Evolutionary conservation across 2,113 vertebrate species (phyloP).

Genomic region (Prionailurus viverrinus): DNA sequence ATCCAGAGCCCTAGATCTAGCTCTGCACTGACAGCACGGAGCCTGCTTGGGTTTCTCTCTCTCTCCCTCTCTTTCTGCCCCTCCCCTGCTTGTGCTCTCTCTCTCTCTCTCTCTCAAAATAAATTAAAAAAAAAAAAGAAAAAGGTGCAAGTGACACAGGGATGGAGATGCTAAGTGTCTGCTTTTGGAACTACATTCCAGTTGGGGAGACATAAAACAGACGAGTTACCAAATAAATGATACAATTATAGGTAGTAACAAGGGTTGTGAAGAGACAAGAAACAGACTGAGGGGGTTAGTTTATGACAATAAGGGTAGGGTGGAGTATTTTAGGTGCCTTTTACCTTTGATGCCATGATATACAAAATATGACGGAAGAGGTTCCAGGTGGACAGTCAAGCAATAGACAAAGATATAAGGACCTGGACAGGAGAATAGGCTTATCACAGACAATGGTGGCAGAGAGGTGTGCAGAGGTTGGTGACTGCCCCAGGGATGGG

Average conservation of each 20-base stretch:
- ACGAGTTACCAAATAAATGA: background rate
- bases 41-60: no score
- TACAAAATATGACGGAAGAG: background rate
- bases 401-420: background rate
- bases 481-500: background rate
- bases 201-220: background rate
- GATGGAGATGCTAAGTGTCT: background rate
- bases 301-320: background rate
- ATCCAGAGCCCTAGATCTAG: no score
- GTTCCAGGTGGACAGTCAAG: background rate
- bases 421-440: background rate
- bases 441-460: no score
- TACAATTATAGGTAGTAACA: background rate
- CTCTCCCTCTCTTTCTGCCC: no score
- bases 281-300: background rate
- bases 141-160: background rate
- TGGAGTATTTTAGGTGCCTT: background rate
- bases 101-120: no score
- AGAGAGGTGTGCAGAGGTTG: background rate
- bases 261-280: background rate
- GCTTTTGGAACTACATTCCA: background rate
- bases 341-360: background rate
- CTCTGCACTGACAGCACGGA: no score
- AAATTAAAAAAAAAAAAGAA: background rate
- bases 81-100: no score